A percentile compares a stretch with the other conserved stretches of the same genome.
phyloP scores from a whole-genome alignment of 1,140 invertebrate genomes.

The Drosophila subobscura region DNA sequence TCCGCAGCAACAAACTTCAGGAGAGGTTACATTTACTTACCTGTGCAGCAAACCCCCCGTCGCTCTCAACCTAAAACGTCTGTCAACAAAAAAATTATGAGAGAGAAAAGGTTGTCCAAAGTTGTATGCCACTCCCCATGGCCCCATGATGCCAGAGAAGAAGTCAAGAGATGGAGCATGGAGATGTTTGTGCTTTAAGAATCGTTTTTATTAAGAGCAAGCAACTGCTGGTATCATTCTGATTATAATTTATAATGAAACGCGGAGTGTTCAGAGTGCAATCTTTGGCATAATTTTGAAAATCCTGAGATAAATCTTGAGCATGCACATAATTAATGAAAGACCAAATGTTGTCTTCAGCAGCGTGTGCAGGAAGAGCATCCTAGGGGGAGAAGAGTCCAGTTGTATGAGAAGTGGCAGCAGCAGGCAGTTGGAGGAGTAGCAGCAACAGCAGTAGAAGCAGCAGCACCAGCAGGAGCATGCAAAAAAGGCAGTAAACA shows the following conservation, averaged over 20 bases:
- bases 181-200: conserved; percentile 31
- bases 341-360: conserved; percentile 80
- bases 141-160: conserved; percentile 35
- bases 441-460: neutral
- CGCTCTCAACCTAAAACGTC: conserved; percentile 42
- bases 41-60: conserved; percentile 15
- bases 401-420: conserved; percentile 21
- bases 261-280: conserved; percentile 45
- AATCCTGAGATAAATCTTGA: conserved; percentile 77
- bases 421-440: conserved; percentile 1
- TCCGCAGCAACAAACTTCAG: conserved; percentile 22
- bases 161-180: conserved; percentile 4
- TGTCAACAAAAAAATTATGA: conserved; percentile 37
- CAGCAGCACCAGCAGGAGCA: conserved; percentile 8
- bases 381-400: conserved; percentile 49
- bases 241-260: conserved; percentile 69
- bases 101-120: conserved; percentile 49
- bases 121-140: conserved; percentile 37
- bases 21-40: conserved; percentile 38
- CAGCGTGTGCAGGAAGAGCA: conserved; percentile 74
- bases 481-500: conserved; percentile 62
- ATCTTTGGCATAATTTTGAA: conserved; percentile 80
- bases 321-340: conserved; percentile 82
- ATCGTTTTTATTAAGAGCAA: conserved; percentile 62
- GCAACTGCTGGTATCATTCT: conserved; percentile 34